Evolutionary conservation across 2,888 invertebrate species (phyloP).

Genomic region (Anoncus sp.): DNA sequence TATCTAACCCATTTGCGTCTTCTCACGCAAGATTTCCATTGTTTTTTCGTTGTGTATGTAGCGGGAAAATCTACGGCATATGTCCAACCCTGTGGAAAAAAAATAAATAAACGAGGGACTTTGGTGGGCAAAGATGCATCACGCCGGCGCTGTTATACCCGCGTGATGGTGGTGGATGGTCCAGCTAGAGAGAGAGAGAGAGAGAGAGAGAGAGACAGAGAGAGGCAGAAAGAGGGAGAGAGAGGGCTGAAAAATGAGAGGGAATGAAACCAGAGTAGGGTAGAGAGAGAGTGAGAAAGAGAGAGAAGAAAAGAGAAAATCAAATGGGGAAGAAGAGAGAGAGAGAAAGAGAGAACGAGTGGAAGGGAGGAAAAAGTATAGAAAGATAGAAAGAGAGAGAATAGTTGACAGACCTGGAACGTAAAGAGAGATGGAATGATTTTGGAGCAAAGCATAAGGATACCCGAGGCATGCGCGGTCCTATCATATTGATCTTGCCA

Average conservation of each 20-base stretch:
- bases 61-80: conserved; percentile 97
- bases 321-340: too few species aligned
- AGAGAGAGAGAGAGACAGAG: conserved; percentile 15
- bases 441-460: conserved; percentile 61
- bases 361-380: conserved; percentile 16
- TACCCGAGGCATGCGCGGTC: conserved; percentile 79
- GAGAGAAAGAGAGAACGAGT: conserved; percentile 18
- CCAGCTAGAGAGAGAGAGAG: conserved; percentile 34
- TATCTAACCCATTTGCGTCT: conserved; percentile 95
- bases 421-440: conserved; percentile 40
- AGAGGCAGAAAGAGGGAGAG: conserved; percentile 22
- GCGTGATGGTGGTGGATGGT: conserved; percentile 21
- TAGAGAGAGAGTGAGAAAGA: conserved; percentile 13
- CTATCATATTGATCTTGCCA: conserved; percentile 82
- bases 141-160: conserved; percentile 45
- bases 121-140: conserved; percentile 39
- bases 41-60: conserved; percentile 90
- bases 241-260: conserved; percentile 16
- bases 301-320: conserved; percentile 20
- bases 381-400: conserved; percentile 28
- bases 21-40: conserved; percentile 96
- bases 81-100: conserved; percentile 89
- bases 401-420: conserved; percentile 26
- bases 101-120: conserved; percentile 14
- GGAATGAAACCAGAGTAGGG: conserved; percentile 4